A percentile compares a stretch with the other conserved stretches of the same genome.
Conservation (phyloP, 2,888 invertebrate species). For the Drosophila kambysellisi region DNA sequence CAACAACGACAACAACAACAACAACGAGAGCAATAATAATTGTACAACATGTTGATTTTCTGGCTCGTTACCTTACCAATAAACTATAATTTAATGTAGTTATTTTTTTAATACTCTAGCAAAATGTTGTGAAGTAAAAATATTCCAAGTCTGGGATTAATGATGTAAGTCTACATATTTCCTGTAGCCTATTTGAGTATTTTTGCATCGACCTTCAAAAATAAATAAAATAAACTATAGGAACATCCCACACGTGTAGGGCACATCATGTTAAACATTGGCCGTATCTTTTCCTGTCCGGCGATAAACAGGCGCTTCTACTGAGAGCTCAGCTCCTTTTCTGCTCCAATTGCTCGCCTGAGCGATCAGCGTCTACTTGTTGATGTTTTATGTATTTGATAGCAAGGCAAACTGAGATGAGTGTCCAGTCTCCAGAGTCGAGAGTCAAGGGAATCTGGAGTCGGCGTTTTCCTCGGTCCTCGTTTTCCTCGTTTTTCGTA, state of each 20-base stretch:
- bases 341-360: neutral
- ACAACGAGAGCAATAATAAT: slow-evolving; percentile 8
- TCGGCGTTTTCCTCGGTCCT: slow-evolving; percentile 2
- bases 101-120: neutral
- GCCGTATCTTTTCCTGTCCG: slow-evolving; percentile 24
- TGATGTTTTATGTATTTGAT: slow-evolving; percentile 22
- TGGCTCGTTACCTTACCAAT: slow-evolving; percentile 25
- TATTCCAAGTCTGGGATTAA: neutral
- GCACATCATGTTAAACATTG: slow-evolving; percentile 65
- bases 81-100: neutral
- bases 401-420: slow-evolving; percentile 18
- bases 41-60: slow-evolving; percentile 58
- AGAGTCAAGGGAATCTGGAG: neutral
- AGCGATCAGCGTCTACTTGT: neutral
- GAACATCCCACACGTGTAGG: slow-evolving; percentile 59
- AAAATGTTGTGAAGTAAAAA: neutral
- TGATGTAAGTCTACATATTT: neutral
- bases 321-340: slow-evolving; percentile 1
- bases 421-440: neutral
- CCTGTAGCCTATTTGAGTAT: neutral
- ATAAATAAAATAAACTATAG: slow-evolving; percentile 36
- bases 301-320: slow-evolving; percentile 14
- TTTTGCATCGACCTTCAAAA: neutral
- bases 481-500: slow-evolving; percentile 14
- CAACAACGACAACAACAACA: slow-evolving; percentile 25